Conservation (phyloP, 2,797 vertebrate species). For the Rhyacichthys aspro region DNA sequence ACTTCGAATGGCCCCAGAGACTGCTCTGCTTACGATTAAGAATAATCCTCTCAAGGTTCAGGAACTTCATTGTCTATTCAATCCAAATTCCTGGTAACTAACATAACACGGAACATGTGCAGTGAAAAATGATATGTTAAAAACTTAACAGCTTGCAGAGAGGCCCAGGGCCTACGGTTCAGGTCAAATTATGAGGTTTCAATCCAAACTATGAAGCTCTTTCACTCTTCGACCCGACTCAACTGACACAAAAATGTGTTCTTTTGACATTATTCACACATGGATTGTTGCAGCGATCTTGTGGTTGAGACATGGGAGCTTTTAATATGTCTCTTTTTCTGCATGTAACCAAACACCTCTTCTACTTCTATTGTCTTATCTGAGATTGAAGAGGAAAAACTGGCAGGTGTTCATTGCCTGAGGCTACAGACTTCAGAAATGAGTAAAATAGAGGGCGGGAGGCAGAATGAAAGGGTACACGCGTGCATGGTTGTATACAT, state of each 20-base stretch:
- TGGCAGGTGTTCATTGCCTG: conserved; percentile 75
- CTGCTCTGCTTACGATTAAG: conserved; percentile 68
- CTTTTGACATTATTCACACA: conserved; percentile 66
- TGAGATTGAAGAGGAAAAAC: conserved; percentile 64
- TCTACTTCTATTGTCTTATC: conserved; percentile 75
- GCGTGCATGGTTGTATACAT: conserved; percentile 29
- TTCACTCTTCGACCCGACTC: conserved; percentile 35
- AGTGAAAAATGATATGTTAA: conserved; percentile 74
- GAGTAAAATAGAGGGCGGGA: conserved; percentile 70
- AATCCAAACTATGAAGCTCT: conserved; percentile 49
- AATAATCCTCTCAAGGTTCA: conserved; percentile 75
- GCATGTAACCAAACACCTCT: conserved; percentile 71
- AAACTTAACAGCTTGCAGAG: conserved; percentile 78
- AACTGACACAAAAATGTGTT: conserved; percentile 51
- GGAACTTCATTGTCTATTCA: conserved; percentile 78
- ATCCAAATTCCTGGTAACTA: conserved; percentile 74
- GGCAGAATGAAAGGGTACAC: conserved; percentile 64
- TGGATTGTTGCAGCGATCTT: conserved; percentile 57
- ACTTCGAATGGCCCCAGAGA: conserved; percentile 31
- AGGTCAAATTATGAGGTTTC: conserved; percentile 73
- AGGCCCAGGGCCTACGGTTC: conserved; percentile 60
- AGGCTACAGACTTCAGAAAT: conserved; percentile 73
- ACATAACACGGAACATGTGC: conserved; percentile 79
- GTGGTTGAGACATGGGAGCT: conserved; percentile 53
- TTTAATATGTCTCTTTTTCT: conserved; percentile 69